Conservation (phyloP, 64 coral and sea anemone genomes). For the Exaiptasia diaphana region DNA sequence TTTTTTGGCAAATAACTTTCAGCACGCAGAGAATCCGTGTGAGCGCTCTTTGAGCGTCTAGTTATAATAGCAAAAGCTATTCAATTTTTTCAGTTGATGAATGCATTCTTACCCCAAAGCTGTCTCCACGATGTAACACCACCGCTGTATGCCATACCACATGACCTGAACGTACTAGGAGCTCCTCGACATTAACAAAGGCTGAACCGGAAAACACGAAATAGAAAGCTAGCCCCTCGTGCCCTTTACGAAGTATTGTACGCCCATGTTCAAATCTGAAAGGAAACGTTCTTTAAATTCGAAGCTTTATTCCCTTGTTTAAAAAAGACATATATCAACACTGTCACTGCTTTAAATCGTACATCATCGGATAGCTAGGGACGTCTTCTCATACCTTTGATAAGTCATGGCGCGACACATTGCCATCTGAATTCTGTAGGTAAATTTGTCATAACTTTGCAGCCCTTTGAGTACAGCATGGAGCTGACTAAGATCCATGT, state of each 20-base stretch:
- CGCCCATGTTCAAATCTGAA: slow-evolving; percentile 65
- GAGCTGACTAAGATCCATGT: slow-evolving; percentile 68
- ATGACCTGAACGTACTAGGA: slow-evolving; percentile 63
- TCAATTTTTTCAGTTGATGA: too few relatives aligned
- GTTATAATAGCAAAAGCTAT: too few relatives aligned
- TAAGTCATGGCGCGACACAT: slow-evolving; percentile 97
- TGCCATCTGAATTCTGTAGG: slow-evolving; percentile 85
- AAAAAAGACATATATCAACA: not conserved
- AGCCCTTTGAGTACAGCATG: slow-evolving; percentile 76
- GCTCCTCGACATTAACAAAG: slow-evolving; percentile 87
- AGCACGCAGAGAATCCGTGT: too few relatives aligned
- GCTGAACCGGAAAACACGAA: slow-evolving; percentile 90
- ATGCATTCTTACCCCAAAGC: slow-evolving; percentile 69
- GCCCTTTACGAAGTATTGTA: slow-evolving; percentile 79
- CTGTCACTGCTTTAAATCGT: too few relatives aligned
- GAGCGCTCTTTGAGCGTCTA: too few relatives aligned
- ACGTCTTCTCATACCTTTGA: not conserved
- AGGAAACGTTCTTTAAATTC: not conserved
- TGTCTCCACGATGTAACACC: slow-evolving; percentile 73
- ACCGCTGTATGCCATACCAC: slow-evolving; percentile 81
- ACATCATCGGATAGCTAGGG: too few relatives aligned
- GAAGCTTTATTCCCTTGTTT: not conserved
- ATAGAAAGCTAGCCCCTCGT: slow-evolving; percentile 72
- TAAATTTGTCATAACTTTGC: slow-evolving; percentile 83
- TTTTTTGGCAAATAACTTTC: too few relatives aligned